Conservation (phyloP, 2,113 vertebrate genomes). For the Epinephelus cyanopodus region DNA sequence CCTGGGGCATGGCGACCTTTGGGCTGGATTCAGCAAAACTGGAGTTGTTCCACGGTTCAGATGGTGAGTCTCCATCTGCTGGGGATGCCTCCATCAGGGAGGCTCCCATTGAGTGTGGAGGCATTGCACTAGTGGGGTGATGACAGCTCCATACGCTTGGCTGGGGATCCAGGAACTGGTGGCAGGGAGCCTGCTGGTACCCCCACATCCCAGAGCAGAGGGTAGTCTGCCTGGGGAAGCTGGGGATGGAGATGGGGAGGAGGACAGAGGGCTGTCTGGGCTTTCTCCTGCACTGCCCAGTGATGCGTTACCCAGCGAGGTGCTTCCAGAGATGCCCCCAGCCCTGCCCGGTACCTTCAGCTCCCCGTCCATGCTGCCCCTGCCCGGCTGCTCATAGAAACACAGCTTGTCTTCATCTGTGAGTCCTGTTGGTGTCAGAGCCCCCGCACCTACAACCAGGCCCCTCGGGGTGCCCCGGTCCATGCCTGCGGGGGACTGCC, state of each 20-base stretch:
- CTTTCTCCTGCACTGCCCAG: conserved; percentile 84
- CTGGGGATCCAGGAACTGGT: conserved; percentile 78
- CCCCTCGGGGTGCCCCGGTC: conserved; percentile 81
- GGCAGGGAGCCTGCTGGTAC: conserved; percentile 75
- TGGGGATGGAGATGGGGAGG: conserved; percentile 77
- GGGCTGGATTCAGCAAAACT: conserved; percentile 74
- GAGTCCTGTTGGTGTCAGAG: conserved; percentile 83
- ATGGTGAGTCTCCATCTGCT: conserved; percentile 18
- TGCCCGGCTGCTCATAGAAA: conserved; percentile 85
- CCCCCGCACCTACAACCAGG: conserved; percentile 72
- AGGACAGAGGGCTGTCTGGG: conserved; percentile 80
- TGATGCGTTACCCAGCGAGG: conserved; percentile 68
- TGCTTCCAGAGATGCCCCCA: conserved; percentile 71
- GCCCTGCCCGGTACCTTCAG: conserved; percentile 80
- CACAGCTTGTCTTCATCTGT: conserved; percentile 94
- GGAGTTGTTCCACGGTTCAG: conserved; percentile 84
- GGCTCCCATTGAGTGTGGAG: conserved; percentile 66
- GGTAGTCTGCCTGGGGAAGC: conserved; percentile 76
- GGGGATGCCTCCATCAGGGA: conserved; percentile 44
- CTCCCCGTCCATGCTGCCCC: conserved; percentile 84
- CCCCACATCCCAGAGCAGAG: conserved; percentile 72
- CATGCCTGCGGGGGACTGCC: conserved; percentile 88
- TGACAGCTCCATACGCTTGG: conserved; percentile 40
- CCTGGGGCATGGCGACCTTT: conserved; percentile 76
- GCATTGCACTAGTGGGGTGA: conserved; percentile 52